Base-by-base conservation (phyloP, 1,140 invertebrate genomes). In the Formica exsecta region DNA sequence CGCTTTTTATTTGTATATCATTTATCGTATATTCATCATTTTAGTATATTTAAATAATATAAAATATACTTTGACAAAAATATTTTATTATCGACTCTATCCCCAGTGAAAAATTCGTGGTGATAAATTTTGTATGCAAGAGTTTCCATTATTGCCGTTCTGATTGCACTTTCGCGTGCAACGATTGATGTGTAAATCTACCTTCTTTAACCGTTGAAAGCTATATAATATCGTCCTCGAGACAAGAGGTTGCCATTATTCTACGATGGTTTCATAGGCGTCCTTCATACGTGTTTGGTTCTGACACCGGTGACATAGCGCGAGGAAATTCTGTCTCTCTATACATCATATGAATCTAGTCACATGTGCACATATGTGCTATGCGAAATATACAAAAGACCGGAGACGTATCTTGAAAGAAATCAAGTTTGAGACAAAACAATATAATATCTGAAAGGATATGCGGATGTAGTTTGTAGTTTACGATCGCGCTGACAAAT, bases 271-370 rank as follows among this genome's bases (percentile, higher is more conserved):
- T 85, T 89, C 83, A 86, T 80, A 74, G 75, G 29, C 61, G 41
- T 70, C 38, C 80, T 71, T 75, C 75, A 44, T 76, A 88, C 68
- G 16, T 70, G 75, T 88, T 89, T 88, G 88, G 57, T 86, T 61
- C 32, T 86, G 87, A 89, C 87, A 86, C 48, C 70, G 32, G 48
- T 80, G 75, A 88, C 75, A 71, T 86, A 80, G 61, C 66, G 62
- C 62, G 77, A 89, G 81, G 68, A 89, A 88, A 86, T 80, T 86
- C 68, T 22, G 66, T 59, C 66, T 77, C 84, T 54, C 54, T 44
- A 59, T 76, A 75, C 66, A 75, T 86, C 75, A 22, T 57, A 66
- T 48, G 29, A 86, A 86, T 89, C 73, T 83, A 62, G 59, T 66
- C 73, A 62, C 19, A 64, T 48, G 25, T 22, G 6, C 36, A 65